A percentile compares a stretch with the other conserved stretches of the same genome.
phyloP scores from a whole-genome alignment of 2,797 vertebrate genomes.

The Crax fasciolata region DNA sequence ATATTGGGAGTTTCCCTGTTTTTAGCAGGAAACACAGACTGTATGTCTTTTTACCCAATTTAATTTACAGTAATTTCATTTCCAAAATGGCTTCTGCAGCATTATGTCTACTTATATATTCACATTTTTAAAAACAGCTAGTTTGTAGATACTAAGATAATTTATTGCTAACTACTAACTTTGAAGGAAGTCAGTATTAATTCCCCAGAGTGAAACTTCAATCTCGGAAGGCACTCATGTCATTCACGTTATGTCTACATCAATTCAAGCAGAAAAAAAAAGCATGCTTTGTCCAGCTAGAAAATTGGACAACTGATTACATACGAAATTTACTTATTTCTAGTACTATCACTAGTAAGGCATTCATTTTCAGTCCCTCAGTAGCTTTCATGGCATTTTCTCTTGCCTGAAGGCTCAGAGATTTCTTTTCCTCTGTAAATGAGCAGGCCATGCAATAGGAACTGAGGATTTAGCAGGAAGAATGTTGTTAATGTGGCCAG shows the following conservation, averaged over 20 bases:
- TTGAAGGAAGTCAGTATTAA: not conserved
- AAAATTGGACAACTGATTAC: conserved; percentile 8
- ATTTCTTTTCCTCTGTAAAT: not conserved
- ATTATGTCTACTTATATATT: not conserved
- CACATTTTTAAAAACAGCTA: not conserved
- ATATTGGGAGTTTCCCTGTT: not conserved
- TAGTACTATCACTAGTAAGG: not conserved
- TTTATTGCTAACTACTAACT: not conserved
- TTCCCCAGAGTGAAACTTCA: not conserved
- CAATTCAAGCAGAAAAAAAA: not conserved
- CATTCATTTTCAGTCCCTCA: not conserved
- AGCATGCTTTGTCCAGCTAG: not conserved
- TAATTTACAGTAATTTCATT: not conserved
- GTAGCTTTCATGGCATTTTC: conserved; percentile 24
- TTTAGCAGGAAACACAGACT: not conserved
- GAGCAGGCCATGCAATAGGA: not conserved
- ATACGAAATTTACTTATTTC: not conserved
- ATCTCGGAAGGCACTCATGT: not conserved
- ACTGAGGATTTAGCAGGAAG: conserved; percentile 24
- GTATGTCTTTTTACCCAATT: not conserved
- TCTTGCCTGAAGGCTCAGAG: conserved; percentile 15
- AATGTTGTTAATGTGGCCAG: not conserved
- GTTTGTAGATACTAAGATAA: not conserved
- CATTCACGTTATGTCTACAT: not conserved
- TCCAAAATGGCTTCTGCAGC: not conserved